A percentile compares a stretch with the other conserved stretches of the same genome.
These are phyloP conservation scores for Syrmaticus mikado DNA, from an alignment of 2,113 vertebrate species.

Conservation along the genomic window DNA sequence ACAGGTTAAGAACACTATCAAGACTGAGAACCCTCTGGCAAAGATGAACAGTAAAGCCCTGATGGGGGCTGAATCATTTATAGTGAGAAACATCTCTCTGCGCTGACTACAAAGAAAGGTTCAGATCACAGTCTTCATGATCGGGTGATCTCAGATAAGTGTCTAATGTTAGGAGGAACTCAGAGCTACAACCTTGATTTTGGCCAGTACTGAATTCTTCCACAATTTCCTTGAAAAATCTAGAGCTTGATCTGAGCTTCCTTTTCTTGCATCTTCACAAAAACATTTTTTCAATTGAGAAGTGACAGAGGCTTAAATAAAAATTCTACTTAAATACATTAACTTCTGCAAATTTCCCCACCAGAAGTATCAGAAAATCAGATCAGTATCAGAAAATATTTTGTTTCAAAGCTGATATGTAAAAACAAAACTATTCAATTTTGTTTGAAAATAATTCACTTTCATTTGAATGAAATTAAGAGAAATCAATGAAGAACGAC, in stretches of 20 bases:
- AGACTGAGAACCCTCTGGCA: not conserved
- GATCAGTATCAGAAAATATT: too few relatives aligned
- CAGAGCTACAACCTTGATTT: not conserved
- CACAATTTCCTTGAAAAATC: not conserved
- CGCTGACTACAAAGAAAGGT: not conserved
- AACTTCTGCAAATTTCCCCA: not conserved
- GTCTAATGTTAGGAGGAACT: not conserved
- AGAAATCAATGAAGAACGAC: not conserved
- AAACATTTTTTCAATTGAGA: not conserved
- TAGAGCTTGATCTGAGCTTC: not conserved
- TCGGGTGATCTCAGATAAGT: not conserved
- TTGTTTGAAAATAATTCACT: not conserved
- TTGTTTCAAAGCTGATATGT: not conserved
- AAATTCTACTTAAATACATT: not conserved
- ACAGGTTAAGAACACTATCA: not conserved
- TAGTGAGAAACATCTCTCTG: not conserved
- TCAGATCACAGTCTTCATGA: not conserved
- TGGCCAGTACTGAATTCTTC: not conserved
- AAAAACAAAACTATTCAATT: not conserved
- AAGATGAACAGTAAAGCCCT: not conserved
- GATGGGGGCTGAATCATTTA: not conserved
- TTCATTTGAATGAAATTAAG: not conserved
- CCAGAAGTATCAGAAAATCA: rapidly evolving
- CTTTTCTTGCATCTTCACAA: not conserved
- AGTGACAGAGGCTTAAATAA: not conserved